phyloP scores from a whole-genome alignment of 2,113 vertebrate species.

The Erythrocebus patas region DNA sequence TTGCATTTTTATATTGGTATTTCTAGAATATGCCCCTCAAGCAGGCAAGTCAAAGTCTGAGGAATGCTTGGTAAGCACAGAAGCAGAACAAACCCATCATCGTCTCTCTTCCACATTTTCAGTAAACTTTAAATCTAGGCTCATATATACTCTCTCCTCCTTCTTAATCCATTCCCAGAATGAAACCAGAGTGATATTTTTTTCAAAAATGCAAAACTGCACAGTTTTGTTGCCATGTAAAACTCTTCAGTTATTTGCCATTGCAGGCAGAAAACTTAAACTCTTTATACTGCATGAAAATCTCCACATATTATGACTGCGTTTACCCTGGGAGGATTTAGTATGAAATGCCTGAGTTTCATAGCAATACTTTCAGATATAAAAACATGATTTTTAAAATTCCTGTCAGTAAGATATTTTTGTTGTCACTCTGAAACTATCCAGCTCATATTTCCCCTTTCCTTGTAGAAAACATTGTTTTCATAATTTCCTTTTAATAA shows the following conservation, averaged over 20 bases:
- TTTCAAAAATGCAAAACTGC: not conserved
- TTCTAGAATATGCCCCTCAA: not conserved
- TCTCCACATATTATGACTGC: not conserved
- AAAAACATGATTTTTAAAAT: slow-evolving; percentile 13
- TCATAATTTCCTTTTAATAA: not conserved
- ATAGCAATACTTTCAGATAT: not conserved
- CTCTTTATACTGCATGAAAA: not conserved
- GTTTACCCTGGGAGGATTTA: not conserved
- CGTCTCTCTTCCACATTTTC: not conserved
- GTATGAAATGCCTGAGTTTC: not conserved
- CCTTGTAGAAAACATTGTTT: not conserved
- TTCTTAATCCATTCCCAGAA: not conserved
- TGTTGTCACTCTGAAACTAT: not conserved
- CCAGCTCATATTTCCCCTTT: not conserved
- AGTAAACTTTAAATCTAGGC: not conserved
- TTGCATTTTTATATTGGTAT: not conserved
- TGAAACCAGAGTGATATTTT: not conserved
- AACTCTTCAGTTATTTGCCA: not conserved
- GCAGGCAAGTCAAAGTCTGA: not conserved
- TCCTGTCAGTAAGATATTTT: not conserved
- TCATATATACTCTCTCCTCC: not conserved
- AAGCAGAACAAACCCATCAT: not conserved
- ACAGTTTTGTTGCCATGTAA: not conserved
- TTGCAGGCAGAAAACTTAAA: not conserved
- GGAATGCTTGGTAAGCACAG: not conserved